phyloP scores from a whole-genome alignment of 2,888 invertebrate species.

The Incurvaria masculella region DNA sequence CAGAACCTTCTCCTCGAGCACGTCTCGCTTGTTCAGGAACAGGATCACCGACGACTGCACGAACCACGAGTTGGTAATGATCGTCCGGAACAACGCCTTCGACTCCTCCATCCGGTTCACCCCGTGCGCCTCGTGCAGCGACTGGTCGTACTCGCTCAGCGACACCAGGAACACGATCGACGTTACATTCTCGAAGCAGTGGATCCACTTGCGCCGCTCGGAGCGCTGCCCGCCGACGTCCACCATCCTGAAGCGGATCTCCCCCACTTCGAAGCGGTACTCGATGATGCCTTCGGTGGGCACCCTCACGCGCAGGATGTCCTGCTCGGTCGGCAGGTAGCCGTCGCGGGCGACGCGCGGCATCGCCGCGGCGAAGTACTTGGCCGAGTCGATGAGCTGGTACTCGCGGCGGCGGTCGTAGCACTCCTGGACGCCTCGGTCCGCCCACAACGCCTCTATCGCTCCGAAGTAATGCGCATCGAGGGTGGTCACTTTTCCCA shows the following conservation, averaged over 20 bases:
- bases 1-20: constrained; percentile 96
- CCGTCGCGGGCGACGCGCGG: constrained; percentile 76
- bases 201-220: constrained; percentile 96
- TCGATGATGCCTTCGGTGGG: constrained; percentile 96
- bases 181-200: constrained; percentile 97
- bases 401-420: constrained; percentile 94
- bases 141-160: constrained; percentile 89
- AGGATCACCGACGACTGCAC: constrained; percentile 96
- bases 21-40: constrained; percentile 95
- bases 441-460: constrained; percentile 87
- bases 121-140: constrained; percentile 94
- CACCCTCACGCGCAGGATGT: constrained; percentile 90
- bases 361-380: constrained; percentile 79
- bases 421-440: constrained; percentile 89
- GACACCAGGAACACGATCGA: constrained; percentile 97
- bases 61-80: constrained; percentile 98
- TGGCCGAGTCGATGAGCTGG: constrained; percentile 94
- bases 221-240: constrained; percentile 96
- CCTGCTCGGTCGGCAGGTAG: constrained; percentile 90
- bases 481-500: constrained; percentile 91
- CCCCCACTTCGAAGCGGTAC: constrained; percentile 95
- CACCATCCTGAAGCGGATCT: constrained; percentile 96
- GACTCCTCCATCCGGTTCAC: constrained; percentile 99
- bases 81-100: constrained; percentile 96
- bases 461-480: constrained; percentile 89